These are phyloP conservation scores for Lacanobia oleracea DNA, from an alignment of 2,888 invertebrate species.

Conservation along the genomic window DNA sequence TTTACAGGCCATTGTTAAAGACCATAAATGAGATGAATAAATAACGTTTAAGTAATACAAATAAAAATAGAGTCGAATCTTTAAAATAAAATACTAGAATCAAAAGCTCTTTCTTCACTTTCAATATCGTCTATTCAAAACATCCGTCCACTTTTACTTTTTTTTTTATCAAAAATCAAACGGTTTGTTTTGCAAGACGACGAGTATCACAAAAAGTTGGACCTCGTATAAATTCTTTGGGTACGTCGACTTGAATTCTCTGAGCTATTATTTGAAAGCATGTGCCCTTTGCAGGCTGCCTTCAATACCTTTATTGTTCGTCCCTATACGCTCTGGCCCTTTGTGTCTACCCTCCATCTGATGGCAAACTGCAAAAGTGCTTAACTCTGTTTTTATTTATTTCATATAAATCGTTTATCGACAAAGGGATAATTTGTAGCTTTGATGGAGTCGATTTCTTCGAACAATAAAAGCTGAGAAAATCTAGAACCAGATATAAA, in stretches of 20 bases:
- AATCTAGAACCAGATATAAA: neutral
- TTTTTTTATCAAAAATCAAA: slow-evolving; percentile 62
- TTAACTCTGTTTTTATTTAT: slow-evolving; percentile 56
- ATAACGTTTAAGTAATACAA: neutral
- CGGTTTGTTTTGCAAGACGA: slow-evolving; percentile 74
- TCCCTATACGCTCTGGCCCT: slow-evolving; percentile 73
- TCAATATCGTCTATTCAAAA: slow-evolving; percentile 37
- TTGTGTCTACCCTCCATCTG: slow-evolving; percentile 73
- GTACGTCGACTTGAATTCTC: slow-evolving; percentile 78
- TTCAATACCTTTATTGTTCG: slow-evolving; percentile 81
- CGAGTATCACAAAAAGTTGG: slow-evolving; percentile 74
- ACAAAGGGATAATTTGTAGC: slow-evolving; percentile 26
- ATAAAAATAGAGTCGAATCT: neutral
- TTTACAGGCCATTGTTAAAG: neutral
- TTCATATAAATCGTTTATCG: slow-evolving; percentile 40
- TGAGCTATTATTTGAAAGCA: slow-evolving; percentile 80
- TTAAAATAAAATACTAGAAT: neutral
- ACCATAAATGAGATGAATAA: neutral
- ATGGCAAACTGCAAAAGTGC: slow-evolving; percentile 59
- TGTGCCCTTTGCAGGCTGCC: slow-evolving; percentile 79
- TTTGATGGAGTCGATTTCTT: slow-evolving; percentile 13
- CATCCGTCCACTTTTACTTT: slow-evolving; percentile 17
- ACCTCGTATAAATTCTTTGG: slow-evolving; percentile 75
- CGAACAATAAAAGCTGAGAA: neutral
- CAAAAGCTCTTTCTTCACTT: slow-evolving; percentile 28